Evolutionary conservation across 2,888 invertebrate species (phyloP), one percentile per base, ranked within the genome.

Genomic region (Abrostola tripartita): DNA sequence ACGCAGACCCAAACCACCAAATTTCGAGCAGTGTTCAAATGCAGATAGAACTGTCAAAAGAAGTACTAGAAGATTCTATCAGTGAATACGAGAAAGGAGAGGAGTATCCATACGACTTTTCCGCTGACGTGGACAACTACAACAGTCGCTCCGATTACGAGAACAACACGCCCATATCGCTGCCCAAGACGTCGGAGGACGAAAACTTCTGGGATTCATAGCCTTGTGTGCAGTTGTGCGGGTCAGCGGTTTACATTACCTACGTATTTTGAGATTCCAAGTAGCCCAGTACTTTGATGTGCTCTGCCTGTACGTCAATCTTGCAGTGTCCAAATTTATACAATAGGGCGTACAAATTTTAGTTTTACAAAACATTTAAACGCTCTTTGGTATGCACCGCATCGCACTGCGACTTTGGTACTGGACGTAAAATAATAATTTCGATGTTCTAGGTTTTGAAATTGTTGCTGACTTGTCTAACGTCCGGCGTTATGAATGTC

Each of bases 141-240:
- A 88, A 88, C 63, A 89, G 85, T 51, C 79, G 74, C 0, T 88
- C 89, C 0, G 90, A 89, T 0, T 74, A 76, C 7, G 87, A 78
- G 0, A 79, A 79, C 6, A 78, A 81, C 14, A 89, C 93, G 0
- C 90, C 89, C 0, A 83, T 92, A 38, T 93, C 93, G 0, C 44
- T 88, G 12, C 78, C 84, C 0, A 92, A 89, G 61, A 85, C 85
- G 0, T 88, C 89, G 0, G 91, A 91, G 14, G 89, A 92, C 40
- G 92, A 92, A 11, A 86, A 88, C 72, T 90, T 90, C 82, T 93
- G 94, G 93, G 89, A 90, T n/a, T 75, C 77, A 6, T 89, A 84
- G 88, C 66, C 41, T 24, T 60, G 44, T 37, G 11, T 12, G 10
- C 24, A 14, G 41, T 5, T 8, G 36, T 36, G 36, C 36, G 52